phyloP scores from a whole-genome alignment of 2,888 invertebrate species.

The Lissonota sp. region DNA sequence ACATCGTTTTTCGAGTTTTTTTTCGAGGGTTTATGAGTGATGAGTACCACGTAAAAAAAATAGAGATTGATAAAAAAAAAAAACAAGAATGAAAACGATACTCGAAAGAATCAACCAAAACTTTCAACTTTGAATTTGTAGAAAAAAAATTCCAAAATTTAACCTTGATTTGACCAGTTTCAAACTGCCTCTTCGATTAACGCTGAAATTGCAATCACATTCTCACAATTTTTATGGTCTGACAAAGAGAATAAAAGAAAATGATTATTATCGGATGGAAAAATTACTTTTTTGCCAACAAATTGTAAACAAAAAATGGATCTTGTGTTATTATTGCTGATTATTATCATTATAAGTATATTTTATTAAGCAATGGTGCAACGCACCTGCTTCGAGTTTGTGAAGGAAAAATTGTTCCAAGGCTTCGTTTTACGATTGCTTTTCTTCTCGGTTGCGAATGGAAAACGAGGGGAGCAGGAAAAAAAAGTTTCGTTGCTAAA shows the following conservation, averaged over 20 bases:
- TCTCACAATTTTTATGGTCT: not conserved
- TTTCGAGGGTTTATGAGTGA: not conserved
- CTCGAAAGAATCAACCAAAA: slow-evolving; percentile 27
- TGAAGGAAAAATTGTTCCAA: slow-evolving; percentile 33
- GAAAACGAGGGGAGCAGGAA: not conserved
- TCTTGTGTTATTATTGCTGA: too few relatives aligned
- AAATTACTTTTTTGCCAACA: too few relatives aligned
- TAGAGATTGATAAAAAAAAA: slow-evolving; percentile 27
- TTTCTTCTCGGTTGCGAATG: not conserved
- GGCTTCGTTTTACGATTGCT: slow-evolving; percentile 37
- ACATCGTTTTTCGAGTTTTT: slow-evolving; percentile 12
- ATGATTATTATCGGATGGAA: too few relatives aligned
- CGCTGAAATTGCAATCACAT: too few relatives aligned
- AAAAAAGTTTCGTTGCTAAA: slow-evolving; percentile 20
- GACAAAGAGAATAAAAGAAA: not conserved
- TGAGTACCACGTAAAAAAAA: slow-evolving; percentile 31
- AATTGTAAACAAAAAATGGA: too few relatives aligned
- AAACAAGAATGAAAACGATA: slow-evolving; percentile 23
- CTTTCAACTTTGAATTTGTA: slow-evolving; percentile 17
- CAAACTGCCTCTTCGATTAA: too few relatives aligned
- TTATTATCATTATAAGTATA: too few relatives aligned
- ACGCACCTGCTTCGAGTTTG: slow-evolving; percentile 17
- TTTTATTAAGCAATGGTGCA: too few relatives aligned
- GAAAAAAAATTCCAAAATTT: not conserved
- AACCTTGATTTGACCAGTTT: too few relatives aligned